A percentile compares a stretch with the other conserved stretches of the same genome.
These are phyloP conservation scores for Polyodon spathula DNA, from an alignment of 2,113 vertebrate species.

Conservation along the genomic window DNA sequence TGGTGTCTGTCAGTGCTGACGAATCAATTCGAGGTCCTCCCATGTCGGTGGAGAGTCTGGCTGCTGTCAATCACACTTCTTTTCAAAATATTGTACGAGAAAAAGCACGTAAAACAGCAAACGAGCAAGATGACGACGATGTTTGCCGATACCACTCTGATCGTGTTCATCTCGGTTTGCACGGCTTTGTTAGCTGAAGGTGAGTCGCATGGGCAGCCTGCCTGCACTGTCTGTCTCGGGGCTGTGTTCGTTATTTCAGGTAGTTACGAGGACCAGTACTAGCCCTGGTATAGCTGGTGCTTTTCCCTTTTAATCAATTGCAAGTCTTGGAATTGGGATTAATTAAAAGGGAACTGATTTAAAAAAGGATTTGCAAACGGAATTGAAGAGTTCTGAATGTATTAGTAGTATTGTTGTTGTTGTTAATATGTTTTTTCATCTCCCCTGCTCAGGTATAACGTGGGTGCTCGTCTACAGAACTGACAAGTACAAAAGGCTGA, in stretches of 20 bases:
- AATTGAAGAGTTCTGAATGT: background rate
- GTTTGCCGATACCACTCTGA: constrained; percentile 90
- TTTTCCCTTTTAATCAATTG: too few relatives aligned
- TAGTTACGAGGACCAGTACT: too few relatives aligned
- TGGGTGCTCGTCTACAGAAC: constrained; percentile 96
- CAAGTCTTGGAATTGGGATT: too few relatives aligned
- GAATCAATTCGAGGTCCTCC: background rate
- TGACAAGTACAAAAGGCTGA: constrained; percentile 93
- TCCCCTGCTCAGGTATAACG: constrained; percentile 72
- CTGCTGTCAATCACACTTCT: too few relatives aligned
- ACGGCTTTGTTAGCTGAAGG: constrained; percentile 90
- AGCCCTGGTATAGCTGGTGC: too few relatives aligned
- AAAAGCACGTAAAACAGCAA: too few relatives aligned
- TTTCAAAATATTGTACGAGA: too few relatives aligned
- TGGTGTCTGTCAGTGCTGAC: background rate
- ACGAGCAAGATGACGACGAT: constrained; percentile 81
- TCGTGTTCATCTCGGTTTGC: constrained; percentile 93
- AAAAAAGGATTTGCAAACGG: background rate
- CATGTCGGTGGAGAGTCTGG: too few relatives aligned
- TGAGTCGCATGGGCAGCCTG: constrained; percentile 37
- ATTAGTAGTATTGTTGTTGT: background rate
- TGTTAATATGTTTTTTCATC: constrained; percentile 15
- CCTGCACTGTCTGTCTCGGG: background rate
- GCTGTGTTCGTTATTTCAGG: background rate
- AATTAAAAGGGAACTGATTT: background rate